Evolutionary conservation across 2,888 invertebrate species (phyloP).

Genomic region (Molanna angustata): DNA sequence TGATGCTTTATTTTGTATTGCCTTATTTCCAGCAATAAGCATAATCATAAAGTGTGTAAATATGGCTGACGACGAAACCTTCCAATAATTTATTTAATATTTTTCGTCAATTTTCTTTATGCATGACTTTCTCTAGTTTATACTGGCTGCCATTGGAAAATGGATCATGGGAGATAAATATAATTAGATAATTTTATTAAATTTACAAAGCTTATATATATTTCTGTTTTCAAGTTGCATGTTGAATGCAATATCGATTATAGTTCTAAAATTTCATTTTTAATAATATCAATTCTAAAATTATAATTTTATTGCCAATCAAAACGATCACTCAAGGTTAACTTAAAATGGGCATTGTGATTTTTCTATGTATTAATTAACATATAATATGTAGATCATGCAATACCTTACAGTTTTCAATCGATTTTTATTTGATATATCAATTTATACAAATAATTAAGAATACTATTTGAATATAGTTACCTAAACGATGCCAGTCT

Average conservation of each 20-base stretch:
- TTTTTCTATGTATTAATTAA: too few relatives aligned
- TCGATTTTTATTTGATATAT: too few relatives aligned
- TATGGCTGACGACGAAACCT: too few relatives aligned
- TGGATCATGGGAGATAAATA: constrained; percentile 11
- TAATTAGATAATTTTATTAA: background rate
- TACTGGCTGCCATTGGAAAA: too few relatives aligned
- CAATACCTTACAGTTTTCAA: too few relatives aligned
- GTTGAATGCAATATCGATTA: background rate
- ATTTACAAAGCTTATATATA: background rate
- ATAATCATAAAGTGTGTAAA: too few relatives aligned
- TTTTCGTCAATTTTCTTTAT: too few relatives aligned
- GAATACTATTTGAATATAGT: background rate
- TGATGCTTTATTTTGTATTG: constrained; percentile 7
- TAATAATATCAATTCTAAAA: constrained; percentile 19
- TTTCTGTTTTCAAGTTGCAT: background rate
- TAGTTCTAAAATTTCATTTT: background rate
- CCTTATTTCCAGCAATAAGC: constrained; percentile 18
- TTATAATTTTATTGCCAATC: constrained; percentile 21
- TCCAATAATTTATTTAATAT: too few relatives aligned
- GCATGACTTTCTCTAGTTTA: too few relatives aligned
- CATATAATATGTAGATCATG: too few relatives aligned
- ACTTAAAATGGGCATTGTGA: constrained; percentile 20
- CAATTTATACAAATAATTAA: too few relatives aligned
- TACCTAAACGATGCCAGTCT: too few relatives aligned
- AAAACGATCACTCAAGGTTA: constrained; percentile 23